Evolutionary conservation across 2,797 vertebrate genomes (phyloP), one percentile per base, ranked within the genome.

Genomic region (Numenius phaeopus): DNA sequence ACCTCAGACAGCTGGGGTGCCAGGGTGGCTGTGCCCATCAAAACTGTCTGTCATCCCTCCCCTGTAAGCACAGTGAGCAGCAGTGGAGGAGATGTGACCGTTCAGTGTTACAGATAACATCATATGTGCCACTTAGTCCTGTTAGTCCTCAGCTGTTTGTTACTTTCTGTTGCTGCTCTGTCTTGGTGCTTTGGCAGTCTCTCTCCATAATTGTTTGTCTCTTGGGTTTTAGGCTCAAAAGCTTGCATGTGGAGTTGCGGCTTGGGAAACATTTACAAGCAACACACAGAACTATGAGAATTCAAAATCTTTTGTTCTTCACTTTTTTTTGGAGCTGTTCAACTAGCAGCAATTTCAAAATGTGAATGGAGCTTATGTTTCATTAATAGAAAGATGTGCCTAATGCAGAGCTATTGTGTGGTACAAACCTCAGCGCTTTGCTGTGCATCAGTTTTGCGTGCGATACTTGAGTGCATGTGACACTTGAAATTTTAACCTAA

Each of bases 211-310:
- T 94, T 70, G 80, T 55, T 70, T 87, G 55, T 92, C 90, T 61
- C 84, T 85, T 70, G 95, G 87, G 89, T 42, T 93, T 97, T 87
- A 87, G 81, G n/a, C 84, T 95, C 59, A 78, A 89, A 92, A 94
- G 75, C 52, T 61, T 92, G 40, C 64, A 44, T 67, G 15, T 30
- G 29, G 46, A 89, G 16, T 37, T 80, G 67, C 2, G 75, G 87
- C 86, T 94, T 94, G 90, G 82, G 92, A 96, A 89, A 80, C n/a
- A 42, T 85, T 94, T 89, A 84, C 5, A 64, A 90, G 80, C 58
- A 54, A n/a, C 14, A 16, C n/a, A 55, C 15, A 83, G 77, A 83
- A 11, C 75, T 93, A 6, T 52, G 81, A 92, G 84, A 90, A 89
- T 87, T 90, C 39, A 5, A 6, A 24, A 23, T 89, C 81, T 89